Evolutionary conservation across 2,113 vertebrate species (phyloP).

Genomic region (Chinchilla lanigera): DNA sequence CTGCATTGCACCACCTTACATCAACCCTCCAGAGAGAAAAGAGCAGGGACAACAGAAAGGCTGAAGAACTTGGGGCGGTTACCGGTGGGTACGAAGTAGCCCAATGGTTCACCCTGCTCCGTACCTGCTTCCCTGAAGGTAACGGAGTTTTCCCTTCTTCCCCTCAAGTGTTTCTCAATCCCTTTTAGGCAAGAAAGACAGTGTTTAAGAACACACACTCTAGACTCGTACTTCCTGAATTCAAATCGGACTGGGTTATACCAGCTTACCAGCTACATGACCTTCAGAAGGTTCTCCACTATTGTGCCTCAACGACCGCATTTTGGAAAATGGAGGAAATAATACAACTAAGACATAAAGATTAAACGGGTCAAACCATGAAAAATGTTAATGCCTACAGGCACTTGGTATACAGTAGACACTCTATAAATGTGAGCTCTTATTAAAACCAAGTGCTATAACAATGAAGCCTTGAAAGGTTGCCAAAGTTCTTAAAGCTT

Average conservation of each 20-base stretch:
- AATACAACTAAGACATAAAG: neutral
- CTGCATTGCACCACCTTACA: neutral
- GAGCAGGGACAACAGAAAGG: neutral
- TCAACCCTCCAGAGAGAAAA: neutral
- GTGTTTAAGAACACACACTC: slow-evolving; percentile 6
- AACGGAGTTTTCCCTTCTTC: neutral
- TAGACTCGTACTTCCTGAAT: neutral
- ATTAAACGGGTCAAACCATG: neutral
- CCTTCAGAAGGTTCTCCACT: slow-evolving; percentile 11
- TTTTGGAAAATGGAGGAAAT: slow-evolving; percentile 46
- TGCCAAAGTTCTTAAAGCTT: neutral
- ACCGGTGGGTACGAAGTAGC: neutral
- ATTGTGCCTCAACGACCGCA: neutral
- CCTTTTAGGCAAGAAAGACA: neutral
- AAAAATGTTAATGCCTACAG: slow-evolving; percentile 42
- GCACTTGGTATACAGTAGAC: neutral
- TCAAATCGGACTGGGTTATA: neutral
- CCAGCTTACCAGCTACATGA: neutral
- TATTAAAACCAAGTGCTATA: neutral
- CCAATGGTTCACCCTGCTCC: neutral
- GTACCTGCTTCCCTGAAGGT: neutral
- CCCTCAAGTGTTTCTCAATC: slow-evolving; percentile 26
- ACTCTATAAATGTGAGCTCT: neutral
- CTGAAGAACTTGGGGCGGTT: neutral
- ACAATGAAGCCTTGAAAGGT: neutral